Evolutionary conservation across 2,888 invertebrate species (phyloP), one percentile per base, ranked within the genome.

Genomic region (Diogma glabrata): DNA sequence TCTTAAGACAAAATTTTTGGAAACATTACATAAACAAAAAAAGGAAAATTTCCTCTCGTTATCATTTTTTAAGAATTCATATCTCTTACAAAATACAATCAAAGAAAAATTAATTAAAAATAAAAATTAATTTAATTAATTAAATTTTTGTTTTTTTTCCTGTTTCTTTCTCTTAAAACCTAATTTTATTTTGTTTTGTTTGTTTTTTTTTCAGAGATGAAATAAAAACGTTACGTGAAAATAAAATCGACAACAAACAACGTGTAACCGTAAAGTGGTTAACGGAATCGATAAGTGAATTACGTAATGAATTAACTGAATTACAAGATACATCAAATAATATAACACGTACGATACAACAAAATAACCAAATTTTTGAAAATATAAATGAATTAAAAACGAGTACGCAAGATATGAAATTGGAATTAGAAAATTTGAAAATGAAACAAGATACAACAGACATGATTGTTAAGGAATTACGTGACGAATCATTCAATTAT

Each of bases 221-320:
- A 60, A 59, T 69, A 54, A 62, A 65, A 59, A 54, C 58, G 3
- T 53, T 69, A 50, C 67, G 66, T 45, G 63, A 64, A n/a, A n/a
- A n/a, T n/a, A n/a, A n/a, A n/a, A n/a, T n/a, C n/a, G n/a, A n/a
- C n/a, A n/a, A 65, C 57, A 87, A 86, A 68, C 84, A 85, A 59
- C 77, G 78, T 47, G 66, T 81, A 50, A 83, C 84, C 3, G 72
- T 87, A 57, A 78, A 84, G 62, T 88, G 87, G 87, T 73, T 86
- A 57, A 79, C 79, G 59, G 77, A 77, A 54, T 77, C 83, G 23
- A 78, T 88, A 62, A 73, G 77, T 49, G 87, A 87, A 65, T 70
- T 87, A 50, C 78, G 82, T 40, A 74, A 74, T 22, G 86, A 88
- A 64, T 71, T 88, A 59, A 73, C 76, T 10, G 87, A 87, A 59